Base-by-base conservation (phyloP, 2,888 invertebrate species). In the Standfussiana lucernea region DNA sequence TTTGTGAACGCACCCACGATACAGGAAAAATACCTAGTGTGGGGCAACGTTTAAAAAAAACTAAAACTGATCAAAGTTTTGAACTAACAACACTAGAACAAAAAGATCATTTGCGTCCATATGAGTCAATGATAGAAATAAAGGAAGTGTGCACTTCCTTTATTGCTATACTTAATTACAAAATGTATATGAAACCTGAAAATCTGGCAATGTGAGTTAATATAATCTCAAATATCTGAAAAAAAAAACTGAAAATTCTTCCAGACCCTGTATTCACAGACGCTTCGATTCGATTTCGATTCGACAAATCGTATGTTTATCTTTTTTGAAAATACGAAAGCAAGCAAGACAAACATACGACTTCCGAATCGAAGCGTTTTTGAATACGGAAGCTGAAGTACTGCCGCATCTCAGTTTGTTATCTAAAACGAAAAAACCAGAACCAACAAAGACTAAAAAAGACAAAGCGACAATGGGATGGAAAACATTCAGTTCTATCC, bases 91-190 rank as follows among this genome's bases (percentile, higher is more conserved):
- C 32, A 79, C 11, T 35, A 37, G 8, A 77, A 45, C 10, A 37
- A 66, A 18, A 77, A 50, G n/a, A n/a, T 21, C 15, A 24, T 37
- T 68, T 18, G 62, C 47, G 65, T 72, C 75, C 71, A 75, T 65
- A 73, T 71, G n/a, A 50, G 53, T 50, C 40, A 35, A 77, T 47
- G 45, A 65, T 45, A 71, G 67, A 76, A 79, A 75, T 77, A 72
- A 80, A 77, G 74, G 72, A 85, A 88, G 76, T 84, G 56, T 74
- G 75, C 61, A n/a, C n/a, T n/a, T n/a, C n/a, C n/a, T n/a, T 82
- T 73, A 66, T 80, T 71, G 56, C 56, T 21, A 40, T 83, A n/a
- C n/a, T n/a, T n/a, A 80, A 80, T 82, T 81, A 80, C 61, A 77
- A 82, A 84, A 85, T 75, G 37, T 79, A 76, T 53, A 84, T 61